Percentiles rank a stretch among this genome's conserved stretches.
Conservation (phyloP, 2,797 vertebrate genomes). For the Poecilia wingei region DNA sequence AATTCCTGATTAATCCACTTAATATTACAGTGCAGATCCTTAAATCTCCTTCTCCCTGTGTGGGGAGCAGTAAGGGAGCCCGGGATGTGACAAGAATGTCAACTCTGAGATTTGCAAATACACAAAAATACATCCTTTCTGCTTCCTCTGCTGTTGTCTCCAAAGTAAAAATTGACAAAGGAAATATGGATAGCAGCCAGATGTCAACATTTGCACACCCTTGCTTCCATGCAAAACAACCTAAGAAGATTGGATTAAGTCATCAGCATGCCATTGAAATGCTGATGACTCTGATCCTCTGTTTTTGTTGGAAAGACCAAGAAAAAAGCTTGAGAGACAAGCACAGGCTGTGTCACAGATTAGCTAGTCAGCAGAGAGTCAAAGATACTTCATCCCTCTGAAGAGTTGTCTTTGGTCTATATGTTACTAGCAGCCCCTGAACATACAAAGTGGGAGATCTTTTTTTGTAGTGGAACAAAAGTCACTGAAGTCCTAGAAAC, state of each 20-base stretch:
- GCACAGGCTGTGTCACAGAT: conserved; percentile 57
- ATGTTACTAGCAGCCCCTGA: conserved; percentile 16
- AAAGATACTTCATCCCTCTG: conserved; percentile 51
- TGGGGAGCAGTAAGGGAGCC: conserved; percentile 47
- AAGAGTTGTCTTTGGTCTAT: conserved; percentile 50
- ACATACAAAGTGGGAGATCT: conserved; percentile 10
- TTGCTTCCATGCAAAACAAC: conserved; percentile 24
- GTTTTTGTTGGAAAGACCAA: conserved; percentile 39
- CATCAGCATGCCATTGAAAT: conserved; percentile 58
- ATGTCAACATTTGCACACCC: conserved; percentile 45
- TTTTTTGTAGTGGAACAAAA: conserved; percentile 20
- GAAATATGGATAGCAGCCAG: conserved; percentile 41
- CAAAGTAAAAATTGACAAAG: conserved; percentile 31
- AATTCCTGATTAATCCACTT: conserved; percentile 82
- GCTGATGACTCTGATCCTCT: conserved; percentile 60
- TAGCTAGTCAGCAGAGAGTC: conserved; percentile 61
- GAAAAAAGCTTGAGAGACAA: conserved; percentile 51
- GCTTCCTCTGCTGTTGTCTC: conserved; percentile 42
- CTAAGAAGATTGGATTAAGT: conserved; percentile 60
- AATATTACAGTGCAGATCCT: conserved; percentile 75
- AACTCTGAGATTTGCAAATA: conserved; percentile 53
- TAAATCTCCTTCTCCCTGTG: conserved; percentile 70
- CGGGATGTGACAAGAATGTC: conserved; percentile 71
- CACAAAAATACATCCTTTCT: conserved; percentile 26
- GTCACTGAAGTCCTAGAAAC: conserved; percentile 19